A percentile compares a stretch with the other conserved stretches of the same genome.
phyloP scores from a whole-genome alignment of 2,888 invertebrate genomes.

The Oligia latruncula region DNA sequence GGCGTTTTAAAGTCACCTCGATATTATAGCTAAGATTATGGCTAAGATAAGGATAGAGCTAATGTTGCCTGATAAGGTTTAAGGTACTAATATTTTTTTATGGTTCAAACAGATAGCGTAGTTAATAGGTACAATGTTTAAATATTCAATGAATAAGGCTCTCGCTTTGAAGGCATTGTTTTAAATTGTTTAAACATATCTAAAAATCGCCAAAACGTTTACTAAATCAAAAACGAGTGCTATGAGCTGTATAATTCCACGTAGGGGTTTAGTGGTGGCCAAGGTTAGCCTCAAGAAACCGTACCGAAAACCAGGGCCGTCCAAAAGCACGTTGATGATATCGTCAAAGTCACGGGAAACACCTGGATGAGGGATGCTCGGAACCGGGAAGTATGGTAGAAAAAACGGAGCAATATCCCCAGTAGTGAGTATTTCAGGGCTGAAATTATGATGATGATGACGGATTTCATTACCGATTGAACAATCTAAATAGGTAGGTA shows the following conservation, averaged over 20 bases:
- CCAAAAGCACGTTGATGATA: not conserved
- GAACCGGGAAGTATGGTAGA: not conserved
- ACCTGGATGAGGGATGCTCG: not conserved
- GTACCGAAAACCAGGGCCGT: not conserved
- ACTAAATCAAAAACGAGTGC: not conserved
- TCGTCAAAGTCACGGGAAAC: not conserved
- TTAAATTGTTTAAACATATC: not conserved
- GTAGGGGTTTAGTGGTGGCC: not conserved
- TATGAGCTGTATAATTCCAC: not conserved
- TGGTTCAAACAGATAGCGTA: constrained; percentile 6
- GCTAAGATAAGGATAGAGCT: constrained; percentile 43
- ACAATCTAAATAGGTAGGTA: no score
- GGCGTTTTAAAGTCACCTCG: constrained; percentile 31
- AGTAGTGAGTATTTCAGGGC: not conserved
- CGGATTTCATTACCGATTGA: no score
- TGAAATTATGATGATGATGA: not conserved
- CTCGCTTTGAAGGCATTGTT: not conserved
- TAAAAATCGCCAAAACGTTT: no score
- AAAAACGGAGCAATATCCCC: no score
- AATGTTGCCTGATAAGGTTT: constrained; percentile 52
- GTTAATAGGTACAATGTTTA: constrained; percentile 4
- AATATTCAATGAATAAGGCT: not conserved
- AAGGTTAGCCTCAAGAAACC: not conserved
- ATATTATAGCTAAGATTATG: constrained; percentile 41
- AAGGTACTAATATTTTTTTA: constrained; percentile 1